Percentiles rank a stretch among this genome's conserved stretches.
phyloP scores from a whole-genome alignment of 2,888 invertebrate species.

The Saturnia japonica region DNA sequence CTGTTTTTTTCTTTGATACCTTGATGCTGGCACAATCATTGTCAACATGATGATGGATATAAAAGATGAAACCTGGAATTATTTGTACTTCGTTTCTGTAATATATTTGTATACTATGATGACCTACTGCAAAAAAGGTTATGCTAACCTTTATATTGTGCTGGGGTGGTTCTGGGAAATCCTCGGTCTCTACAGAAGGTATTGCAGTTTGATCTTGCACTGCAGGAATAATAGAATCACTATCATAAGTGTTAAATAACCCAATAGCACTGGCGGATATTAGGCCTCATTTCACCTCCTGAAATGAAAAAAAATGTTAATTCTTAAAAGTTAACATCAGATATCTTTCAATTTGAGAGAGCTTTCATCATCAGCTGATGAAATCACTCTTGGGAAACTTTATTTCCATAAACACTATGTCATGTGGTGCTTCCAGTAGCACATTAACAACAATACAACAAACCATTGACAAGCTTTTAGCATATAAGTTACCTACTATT shows the following conservation, averaged over 20 bases:
- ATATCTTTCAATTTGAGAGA: conserved; percentile 6
- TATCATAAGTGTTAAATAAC: conserved; percentile 1
- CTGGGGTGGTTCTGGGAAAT: conserved; percentile 5
- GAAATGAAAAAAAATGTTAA: neutral
- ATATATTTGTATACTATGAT: neutral
- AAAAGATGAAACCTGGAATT: neutral
- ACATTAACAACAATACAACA: conserved; percentile 8
- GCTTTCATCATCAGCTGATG: conserved; percentile 8
- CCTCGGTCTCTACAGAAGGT: conserved; percentile 7
- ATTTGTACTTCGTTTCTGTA: too few relatives aligned
- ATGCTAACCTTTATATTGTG: conserved; percentile 8
- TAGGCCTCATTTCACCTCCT: too few relatives aligned
- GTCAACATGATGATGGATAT: conserved; percentile 8
- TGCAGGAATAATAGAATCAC: conserved; percentile 8
- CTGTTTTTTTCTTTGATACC: too few relatives aligned
- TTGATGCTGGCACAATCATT: neutral
- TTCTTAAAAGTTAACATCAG: neutral
- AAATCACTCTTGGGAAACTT: conserved; percentile 5
- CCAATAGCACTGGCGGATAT: neutral
- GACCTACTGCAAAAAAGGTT: conserved; percentile 5
- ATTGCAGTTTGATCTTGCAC: conserved; percentile 8
- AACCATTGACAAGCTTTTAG: conserved; percentile 1
- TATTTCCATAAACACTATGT: conserved; percentile 5
- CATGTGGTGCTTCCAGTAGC: conserved; percentile 4
- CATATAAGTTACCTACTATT: neutral